These are phyloP conservation scores for Poeciliopsis turrubarensis DNA, from an alignment of 2,113 vertebrate species.

Conservation along the genomic window DNA sequence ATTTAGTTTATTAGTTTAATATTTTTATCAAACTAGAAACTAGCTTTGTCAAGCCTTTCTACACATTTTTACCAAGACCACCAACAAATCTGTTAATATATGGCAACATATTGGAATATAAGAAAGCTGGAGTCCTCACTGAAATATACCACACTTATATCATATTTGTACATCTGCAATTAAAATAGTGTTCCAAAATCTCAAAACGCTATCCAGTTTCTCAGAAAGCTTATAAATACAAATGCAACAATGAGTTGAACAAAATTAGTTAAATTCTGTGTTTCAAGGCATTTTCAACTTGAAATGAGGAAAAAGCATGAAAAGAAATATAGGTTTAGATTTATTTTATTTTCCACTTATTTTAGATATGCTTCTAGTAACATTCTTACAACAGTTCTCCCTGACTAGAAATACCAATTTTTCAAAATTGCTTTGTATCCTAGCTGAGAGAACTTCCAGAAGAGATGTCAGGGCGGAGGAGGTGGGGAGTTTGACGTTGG, in stretches of 20 bases:
- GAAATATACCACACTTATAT: background rate
- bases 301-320: background rate
- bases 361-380: background rate
- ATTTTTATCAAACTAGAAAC: background rate
- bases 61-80: no score
- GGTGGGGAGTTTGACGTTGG: background rate
- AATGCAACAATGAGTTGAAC: background rate
- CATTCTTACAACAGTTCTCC: background rate
- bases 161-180: background rate
- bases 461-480: slow-evolving; percentile 18
- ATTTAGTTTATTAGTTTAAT: background rate
- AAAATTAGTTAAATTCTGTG: background rate
- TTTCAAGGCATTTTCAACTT: background rate
- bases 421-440: slow-evolving; percentile 1
- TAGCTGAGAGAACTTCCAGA: slow-evolving; percentile 9
- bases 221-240: background rate
- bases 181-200: background rate
- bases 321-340: background rate
- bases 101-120: no score
- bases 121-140: background rate
- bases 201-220: background rate
- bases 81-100: no score
- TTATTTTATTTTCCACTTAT: background rate
- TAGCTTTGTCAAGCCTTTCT: background rate
- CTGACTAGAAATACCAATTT: background rate